Evolutionary conservation across 2,888 invertebrate genomes (phyloP), one percentile per base, ranked within the genome.

Genomic region (Meta bourneti): DNA sequence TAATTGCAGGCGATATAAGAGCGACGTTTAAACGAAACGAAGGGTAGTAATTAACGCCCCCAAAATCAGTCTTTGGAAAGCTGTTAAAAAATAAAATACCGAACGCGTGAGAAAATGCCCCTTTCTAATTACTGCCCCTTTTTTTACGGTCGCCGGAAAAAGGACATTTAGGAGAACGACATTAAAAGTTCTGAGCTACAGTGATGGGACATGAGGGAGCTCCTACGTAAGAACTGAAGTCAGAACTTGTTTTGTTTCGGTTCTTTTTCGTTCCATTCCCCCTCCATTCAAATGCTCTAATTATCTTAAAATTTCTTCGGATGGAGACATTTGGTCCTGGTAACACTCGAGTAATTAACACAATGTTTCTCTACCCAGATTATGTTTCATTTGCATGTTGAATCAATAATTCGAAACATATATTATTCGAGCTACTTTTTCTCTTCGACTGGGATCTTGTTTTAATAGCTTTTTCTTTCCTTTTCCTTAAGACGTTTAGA

Each of bases 301-400:
- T 72, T 82, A 82, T 82, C 72, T 82, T 82, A 49, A 72, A 82
- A 82, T 72, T 82, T 70, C 72, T 82, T 71, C 51, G 49, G 71
- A 71, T 51, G 16, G 61, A 16, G 61, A 61, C 61, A 61, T 61
- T 61, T 8, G 11, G 61, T 61, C 61, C 11, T 16, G 61, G 61
- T 78, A 19, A 20, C 52, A 52, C 52, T 78, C 7, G 51, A 49
- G n/a, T 52, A 52, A 78, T 61, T 61, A 78, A 78, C 51, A 52
- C 78, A 78, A 78, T 78, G 52, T 78, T 78, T 78, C n/a, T 16
- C 78, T n/a, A 9, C 16, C 16, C 52, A 6, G 61, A 78, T 78
- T 78, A 19, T 52, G 52, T 78, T 78, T 49, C 51, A 78, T 72
- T 78, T 51, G 52, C 78, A 78, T 52, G 52, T 78, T 78, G 19